These are phyloP conservation scores for Caenorhabditis virilis DNA, from an alignment of 2,888 invertebrate genomes.

Conservation along the genomic window DNA sequence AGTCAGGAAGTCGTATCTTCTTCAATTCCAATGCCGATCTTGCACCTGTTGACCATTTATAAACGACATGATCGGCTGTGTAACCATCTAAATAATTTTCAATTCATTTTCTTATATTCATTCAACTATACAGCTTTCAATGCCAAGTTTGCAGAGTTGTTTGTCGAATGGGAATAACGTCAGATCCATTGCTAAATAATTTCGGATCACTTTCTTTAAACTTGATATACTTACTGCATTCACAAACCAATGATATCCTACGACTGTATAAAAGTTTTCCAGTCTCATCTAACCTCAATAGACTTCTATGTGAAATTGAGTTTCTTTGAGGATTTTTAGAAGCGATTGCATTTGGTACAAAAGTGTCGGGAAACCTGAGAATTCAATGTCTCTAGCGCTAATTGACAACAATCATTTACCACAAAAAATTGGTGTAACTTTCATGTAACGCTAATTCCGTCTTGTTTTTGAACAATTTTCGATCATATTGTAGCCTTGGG, in stretches of 20 bases:
- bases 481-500: conserved; percentile 55
- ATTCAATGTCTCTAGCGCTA: no score
- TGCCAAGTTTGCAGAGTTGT: conserved; percentile 65
- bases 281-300: conserved; percentile 55
- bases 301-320: conserved; percentile 64
- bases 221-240: conserved; percentile 46
- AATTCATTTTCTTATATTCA: neutral
- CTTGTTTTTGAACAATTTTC: conserved; percentile 60
- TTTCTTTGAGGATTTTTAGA: conserved; percentile 65
- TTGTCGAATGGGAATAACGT: conserved; percentile 65
- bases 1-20: conserved; percentile 64
- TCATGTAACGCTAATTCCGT: conserved; percentile 65
- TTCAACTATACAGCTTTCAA: conserved; percentile 64
- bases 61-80: conserved; percentile 63
- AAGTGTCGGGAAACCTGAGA: conserved; percentile 63
- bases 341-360: conserved; percentile 66
- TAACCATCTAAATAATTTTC: conserved; percentile 58
- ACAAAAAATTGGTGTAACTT: conserved; percentile 65
- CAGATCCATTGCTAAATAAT: conserved; percentile 51
- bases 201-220: neutral
- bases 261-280: conserved; percentile 61
- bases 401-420: no score
- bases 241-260: conserved; percentile 62
- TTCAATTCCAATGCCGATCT: conserved; percentile 54
- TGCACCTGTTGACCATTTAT: conserved; percentile 60